A percentile compares a stretch with the other conserved stretches of the same genome.
Evolutionary conservation across 2,888 invertebrate genomes (phyloP).

Genomic region (Sinotaia quadrata): DNA sequence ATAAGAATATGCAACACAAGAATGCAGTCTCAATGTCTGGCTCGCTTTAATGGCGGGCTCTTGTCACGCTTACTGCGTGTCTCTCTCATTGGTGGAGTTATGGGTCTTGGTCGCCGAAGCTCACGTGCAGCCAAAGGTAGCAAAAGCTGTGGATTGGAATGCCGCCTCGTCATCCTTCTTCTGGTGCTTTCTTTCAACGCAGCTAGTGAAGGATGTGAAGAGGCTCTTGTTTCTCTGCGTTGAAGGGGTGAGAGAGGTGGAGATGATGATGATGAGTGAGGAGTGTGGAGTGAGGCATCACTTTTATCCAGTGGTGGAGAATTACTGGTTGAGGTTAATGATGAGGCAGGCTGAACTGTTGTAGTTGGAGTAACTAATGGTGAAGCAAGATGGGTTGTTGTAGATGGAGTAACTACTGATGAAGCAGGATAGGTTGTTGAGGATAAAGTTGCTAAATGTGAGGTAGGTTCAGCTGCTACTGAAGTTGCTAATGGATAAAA

Average conservation of each 20-base stretch:
- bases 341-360: neutral
- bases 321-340: neutral
- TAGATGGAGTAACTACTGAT: neutral
- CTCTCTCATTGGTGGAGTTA: neutral
- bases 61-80: slow-evolving; percentile 18
- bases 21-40: neutral
- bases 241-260: neutral
- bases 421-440: neutral
- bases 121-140: slow-evolving; percentile 11
- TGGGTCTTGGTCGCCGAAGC: neutral
- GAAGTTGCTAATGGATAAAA: no score
- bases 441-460: neutral
- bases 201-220: neutral
- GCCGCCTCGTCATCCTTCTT: slow-evolving; percentile 7
- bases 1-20: no score
- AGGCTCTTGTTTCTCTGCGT: slow-evolving; percentile 10
- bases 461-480: neutral
- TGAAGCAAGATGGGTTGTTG: neutral
- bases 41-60: slow-evolving; percentile 7
- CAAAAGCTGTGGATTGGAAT: neutral
- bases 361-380: neutral
- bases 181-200: neutral
- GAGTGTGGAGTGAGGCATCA: neutral
- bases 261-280: neutral
- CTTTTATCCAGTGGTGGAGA: neutral